Conservation (phyloP, 2,113 vertebrate genomes). For the Irena cyanogastra region DNA sequence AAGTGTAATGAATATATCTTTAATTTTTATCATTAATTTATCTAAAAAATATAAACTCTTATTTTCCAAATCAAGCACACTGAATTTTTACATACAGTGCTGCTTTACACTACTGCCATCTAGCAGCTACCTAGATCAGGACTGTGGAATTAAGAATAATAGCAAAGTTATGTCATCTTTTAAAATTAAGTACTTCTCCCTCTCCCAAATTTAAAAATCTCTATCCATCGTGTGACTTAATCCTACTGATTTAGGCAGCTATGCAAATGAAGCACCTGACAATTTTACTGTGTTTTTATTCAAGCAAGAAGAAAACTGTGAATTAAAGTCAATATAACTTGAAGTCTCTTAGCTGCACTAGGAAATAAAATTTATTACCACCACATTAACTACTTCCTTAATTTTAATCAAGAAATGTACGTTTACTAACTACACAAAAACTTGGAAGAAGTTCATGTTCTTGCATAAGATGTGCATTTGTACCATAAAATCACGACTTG, state of each 20-base stretch:
- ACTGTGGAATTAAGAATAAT: not conserved
- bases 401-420: not conserved
- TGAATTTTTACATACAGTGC: not conserved
- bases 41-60: not conserved
- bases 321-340: not conserved
- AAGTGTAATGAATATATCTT: not conserved
- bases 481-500: fast-evolving
- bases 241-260: not conserved
- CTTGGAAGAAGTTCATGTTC: not conserved
- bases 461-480: not conserved
- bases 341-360: not conserved
- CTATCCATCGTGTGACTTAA: fast-evolving
- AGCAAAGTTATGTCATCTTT: not conserved
- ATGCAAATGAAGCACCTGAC: not conserved
- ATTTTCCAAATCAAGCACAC: not conserved
- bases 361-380: not conserved
- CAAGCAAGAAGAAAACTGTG: not conserved
- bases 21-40: not conserved
- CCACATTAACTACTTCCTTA: not conserved
- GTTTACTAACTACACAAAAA: not conserved
- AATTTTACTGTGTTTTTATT: not conserved
- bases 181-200: not conserved
- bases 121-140: not conserved
- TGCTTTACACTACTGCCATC: conserved; percentile 39
- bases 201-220: not conserved